Evolutionary conservation across 2,888 invertebrate species (phyloP), one percentile per base, ranked within the genome.

Genomic region (Lepidochrysops patricia): DNA sequence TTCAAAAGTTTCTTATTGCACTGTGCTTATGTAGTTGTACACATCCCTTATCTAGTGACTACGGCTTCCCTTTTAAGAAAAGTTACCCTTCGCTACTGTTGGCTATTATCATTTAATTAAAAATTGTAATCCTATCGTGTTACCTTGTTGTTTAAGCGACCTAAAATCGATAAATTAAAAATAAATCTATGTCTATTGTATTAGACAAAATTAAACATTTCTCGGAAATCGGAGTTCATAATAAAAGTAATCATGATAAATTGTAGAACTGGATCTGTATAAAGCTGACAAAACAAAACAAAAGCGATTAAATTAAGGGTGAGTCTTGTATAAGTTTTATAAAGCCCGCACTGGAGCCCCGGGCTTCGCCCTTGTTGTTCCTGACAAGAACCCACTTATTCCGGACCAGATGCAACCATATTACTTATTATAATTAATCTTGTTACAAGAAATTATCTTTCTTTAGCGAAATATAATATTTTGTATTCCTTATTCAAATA

Each of bases 341-440:
- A 26, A 50, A 50, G 50, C 26, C 15, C 26, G 50, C 50, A n/a
- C 25, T 6, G 50, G 50, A 26, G 50, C 50, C 26, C 26, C 50
- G 50, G 26, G 25, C 25, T 43, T 43, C 25, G 50, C 50, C 50
- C 50, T 26, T 26, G 25, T 26, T 50, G 50, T 50, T 25, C 50
- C 50, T 26, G 50, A 50, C 50, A 26, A 50, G 50, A 26, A 26
- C 50, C 50, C 50, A 50, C 50, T 50, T 26, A 26, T 50, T 15
- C 50, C 13, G 13, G 5, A 26, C 50, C 50, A 50, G 50, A 50
- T 50, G 50, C 50, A 50, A 50, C 26, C 25, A 50, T 26, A 50
- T 50, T 50, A 50, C 50, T 50, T 26, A 50, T 50, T 50, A 26
- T 50, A 50, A 50, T 50, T 50, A 13, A 50, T 49, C 49, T 26